Evolutionary conservation across 30 jellyfish, hydroid and myxozoan species (phyloP).

Genomic region (Nemopilema nomurai): DNA sequence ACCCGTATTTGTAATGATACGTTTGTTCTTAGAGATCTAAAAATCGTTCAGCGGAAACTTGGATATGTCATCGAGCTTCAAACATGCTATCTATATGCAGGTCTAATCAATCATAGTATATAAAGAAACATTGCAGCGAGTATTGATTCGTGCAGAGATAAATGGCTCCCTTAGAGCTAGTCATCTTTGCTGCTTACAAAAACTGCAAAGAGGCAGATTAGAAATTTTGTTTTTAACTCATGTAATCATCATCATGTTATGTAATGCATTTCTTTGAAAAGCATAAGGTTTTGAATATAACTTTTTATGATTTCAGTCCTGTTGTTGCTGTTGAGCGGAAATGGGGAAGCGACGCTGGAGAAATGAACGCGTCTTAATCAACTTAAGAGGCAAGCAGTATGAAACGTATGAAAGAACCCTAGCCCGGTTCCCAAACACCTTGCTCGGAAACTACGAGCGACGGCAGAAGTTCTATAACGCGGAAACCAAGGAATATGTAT

Average conservation of each 20-base stretch:
- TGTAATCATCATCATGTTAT: no score
- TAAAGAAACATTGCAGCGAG: no score
- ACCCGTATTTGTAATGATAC: no score
- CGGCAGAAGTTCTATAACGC: slow-evolving; percentile 61
- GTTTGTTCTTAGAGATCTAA: no score
- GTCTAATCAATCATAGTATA: not conserved
- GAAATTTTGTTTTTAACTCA: not conserved
- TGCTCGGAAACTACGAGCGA: slow-evolving; percentile 69
- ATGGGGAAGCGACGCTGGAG: slow-evolving; percentile 47
- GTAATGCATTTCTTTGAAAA: no score
- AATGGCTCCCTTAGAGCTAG: no score
- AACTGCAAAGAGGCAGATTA: not conserved
- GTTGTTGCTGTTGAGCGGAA: not conserved
- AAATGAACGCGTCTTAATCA: slow-evolving; percentile 51
- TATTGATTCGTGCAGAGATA: no score
- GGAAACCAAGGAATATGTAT: slow-evolving; percentile 55
- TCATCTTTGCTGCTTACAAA: not conserved
- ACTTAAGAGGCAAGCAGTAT: slow-evolving; percentile 68
- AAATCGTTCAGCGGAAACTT: no score
- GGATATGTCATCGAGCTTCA: no score
- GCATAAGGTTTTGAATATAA: not conserved
- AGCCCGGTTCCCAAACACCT: slow-evolving; percentile 77
- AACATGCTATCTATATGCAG: not conserved
- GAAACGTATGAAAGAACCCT: slow-evolving; percentile 82
- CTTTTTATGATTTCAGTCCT: not conserved